A percentile compares a stretch with the other conserved stretches of the same genome.
Evolutionary conservation across 2,113 vertebrate species (phyloP).

Genomic region (Atractosteus spatula): DNA sequence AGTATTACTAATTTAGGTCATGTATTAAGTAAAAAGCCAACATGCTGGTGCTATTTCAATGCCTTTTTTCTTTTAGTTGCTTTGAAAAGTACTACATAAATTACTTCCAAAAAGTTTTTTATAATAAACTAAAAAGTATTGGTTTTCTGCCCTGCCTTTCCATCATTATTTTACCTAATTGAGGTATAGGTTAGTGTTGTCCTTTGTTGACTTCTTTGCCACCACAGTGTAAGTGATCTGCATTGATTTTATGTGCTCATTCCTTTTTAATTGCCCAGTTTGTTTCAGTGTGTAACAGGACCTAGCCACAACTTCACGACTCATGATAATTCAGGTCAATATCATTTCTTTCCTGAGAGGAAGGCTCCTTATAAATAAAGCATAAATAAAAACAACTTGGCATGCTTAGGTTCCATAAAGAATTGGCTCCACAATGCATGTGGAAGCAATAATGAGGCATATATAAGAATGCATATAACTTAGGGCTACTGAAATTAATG

Average conservation of each 20-base stretch:
- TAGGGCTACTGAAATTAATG: too few relatives aligned
- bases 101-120: too few relatives aligned
- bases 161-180: conserved; percentile 54
- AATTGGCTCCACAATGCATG: background rate
- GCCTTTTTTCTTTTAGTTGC: too few relatives aligned
- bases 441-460: background rate
- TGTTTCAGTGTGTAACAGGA: conserved; percentile 59
- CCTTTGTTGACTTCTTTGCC: conserved; percentile 45
- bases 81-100: too few relatives aligned
- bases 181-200: conserved; percentile 47
- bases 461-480: too few relatives aligned
- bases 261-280: conserved; percentile 65
- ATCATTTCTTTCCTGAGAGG: conserved; percentile 42
- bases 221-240: conserved; percentile 49
- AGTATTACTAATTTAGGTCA: too few relatives aligned
- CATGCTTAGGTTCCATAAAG: background rate
- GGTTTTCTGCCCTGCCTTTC: background rate
- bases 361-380: conserved; percentile 48
- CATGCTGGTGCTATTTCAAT: too few relatives aligned
- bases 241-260: conserved; percentile 59
- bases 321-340: conserved; percentile 54
- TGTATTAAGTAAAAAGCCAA: too few relatives aligned
- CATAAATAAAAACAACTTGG: conserved; percentile 32
- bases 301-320: conserved; percentile 43
- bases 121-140: background rate